phyloP scores from a whole-genome alignment of 2,888 invertebrate species.

The Scelioninae gen. 1 region DNA sequence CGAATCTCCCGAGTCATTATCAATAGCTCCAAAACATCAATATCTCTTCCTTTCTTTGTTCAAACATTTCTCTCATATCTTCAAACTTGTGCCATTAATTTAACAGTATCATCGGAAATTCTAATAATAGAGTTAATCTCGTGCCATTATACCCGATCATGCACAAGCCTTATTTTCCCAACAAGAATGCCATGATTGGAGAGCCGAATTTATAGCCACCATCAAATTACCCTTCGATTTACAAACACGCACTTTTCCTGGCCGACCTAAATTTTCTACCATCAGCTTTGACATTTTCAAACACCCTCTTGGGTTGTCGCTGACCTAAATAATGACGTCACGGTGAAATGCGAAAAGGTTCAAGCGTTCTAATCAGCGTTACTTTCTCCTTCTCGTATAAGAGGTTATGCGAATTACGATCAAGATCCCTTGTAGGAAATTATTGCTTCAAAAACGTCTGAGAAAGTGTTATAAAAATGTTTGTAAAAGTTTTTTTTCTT shows the following conservation, averaged over 20 bases:
- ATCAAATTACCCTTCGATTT: constrained; percentile 21
- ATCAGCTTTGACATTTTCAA: constrained; percentile 29
- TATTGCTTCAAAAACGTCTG: too few relatives aligned
- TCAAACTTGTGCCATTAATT: constrained; percentile 35
- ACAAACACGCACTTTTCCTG: constrained; percentile 41
- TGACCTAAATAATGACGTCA: constrained; percentile 26
- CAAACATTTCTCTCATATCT: constrained; percentile 13
- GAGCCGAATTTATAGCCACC: constrained; percentile 38
- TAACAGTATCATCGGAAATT: constrained; percentile 19
- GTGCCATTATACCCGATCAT: constrained; percentile 42
- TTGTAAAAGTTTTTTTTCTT: too few relatives aligned
- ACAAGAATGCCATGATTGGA: constrained; percentile 34
- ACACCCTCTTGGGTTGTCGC: constrained; percentile 17
- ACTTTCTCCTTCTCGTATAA: constrained; percentile 8
- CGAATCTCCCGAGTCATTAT: constrained; percentile 1
- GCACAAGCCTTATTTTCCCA: constrained; percentile 40
- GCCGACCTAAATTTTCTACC: constrained; percentile 35
- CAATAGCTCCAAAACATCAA: neutral
- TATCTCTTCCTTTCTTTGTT: constrained; percentile 3
- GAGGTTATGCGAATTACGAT: constrained; percentile 12
- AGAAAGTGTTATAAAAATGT: too few relatives aligned
- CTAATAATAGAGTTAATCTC: constrained; percentile 44
- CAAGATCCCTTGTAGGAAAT: too few relatives aligned
- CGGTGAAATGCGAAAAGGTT: constrained; percentile 32
- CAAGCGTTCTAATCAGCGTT: constrained; percentile 24